Conservation (phyloP, 2,113 vertebrate species). For the Neotragus pygmaeus region DNA sequence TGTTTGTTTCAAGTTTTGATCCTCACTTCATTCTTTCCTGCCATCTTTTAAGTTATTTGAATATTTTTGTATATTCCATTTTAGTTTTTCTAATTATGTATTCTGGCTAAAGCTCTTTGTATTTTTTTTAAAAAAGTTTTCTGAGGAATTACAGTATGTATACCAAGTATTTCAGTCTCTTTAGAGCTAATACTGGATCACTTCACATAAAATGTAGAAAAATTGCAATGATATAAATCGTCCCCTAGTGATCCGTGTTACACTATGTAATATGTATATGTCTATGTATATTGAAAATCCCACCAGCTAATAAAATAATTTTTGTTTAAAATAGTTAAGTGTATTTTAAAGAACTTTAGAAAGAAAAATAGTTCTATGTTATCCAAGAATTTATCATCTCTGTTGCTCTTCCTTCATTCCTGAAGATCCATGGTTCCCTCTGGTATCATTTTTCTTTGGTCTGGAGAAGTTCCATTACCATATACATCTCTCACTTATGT, state of each 20-base stretch:
- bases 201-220: not conserved
- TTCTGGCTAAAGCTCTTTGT: not conserved
- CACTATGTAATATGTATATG: not conserved
- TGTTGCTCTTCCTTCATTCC: not conserved
- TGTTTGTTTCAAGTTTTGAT: not conserved
- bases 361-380: not conserved
- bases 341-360: not conserved
- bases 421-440: not conserved
- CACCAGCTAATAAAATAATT: not conserved
- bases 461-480: not conserved
- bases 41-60: not conserved
- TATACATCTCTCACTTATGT: not conserved
- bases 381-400: not conserved
- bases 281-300: not conserved
- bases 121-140: not conserved
- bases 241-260: not conserved
- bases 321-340: not conserved
- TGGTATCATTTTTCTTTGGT: not conserved
- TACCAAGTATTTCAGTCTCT: not conserved
- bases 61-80: not conserved
- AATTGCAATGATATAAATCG: not conserved
- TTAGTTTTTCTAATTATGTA: not conserved
- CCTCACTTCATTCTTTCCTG: not conserved
- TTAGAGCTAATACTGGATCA: not conserved
- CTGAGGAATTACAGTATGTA: not conserved